phyloP scores from a whole-genome alignment of 1,140 invertebrate species.

The Rhizoglyphus robini region DNA sequence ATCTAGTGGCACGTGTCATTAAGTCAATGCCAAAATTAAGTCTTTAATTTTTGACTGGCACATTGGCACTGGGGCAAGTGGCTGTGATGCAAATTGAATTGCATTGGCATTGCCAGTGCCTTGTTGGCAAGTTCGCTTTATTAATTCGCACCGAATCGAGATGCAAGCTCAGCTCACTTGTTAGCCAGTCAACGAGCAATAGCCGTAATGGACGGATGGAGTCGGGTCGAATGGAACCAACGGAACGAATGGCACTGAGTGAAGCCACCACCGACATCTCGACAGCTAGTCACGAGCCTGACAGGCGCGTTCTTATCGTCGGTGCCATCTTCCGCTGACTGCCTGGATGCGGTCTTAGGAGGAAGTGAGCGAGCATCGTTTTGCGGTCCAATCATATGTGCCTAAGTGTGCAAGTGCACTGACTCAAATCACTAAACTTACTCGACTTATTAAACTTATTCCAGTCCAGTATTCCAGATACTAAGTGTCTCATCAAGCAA shows the following conservation, averaged over 20 bases:
- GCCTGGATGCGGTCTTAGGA: neutral
- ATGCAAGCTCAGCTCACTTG: neutral
- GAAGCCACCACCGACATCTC: neutral
- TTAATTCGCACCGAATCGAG: neutral
- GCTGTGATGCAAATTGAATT: slow-evolving; percentile 10
- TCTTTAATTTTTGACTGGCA: slow-evolving; percentile 11
- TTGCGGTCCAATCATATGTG: neutral
- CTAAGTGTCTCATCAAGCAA: too few species aligned
- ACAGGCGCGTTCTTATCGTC: neutral
- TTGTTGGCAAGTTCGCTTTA: neutral
- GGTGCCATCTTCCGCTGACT: neutral
- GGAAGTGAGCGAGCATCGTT: neutral
- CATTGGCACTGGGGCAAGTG: too few species aligned
- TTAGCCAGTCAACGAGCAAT: neutral
- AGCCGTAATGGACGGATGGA: neutral
- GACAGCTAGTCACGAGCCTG: neutral
- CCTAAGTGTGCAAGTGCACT: neutral
- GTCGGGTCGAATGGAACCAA: neutral
- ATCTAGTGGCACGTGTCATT: slow-evolving; percentile 15
- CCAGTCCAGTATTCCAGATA: too few species aligned
- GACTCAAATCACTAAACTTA: too few species aligned
- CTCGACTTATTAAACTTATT: too few species aligned
- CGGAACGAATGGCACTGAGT: neutral
- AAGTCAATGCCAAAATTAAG: slow-evolving; percentile 14
- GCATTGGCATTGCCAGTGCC: neutral